phyloP scores from a whole-genome alignment of 2,888 invertebrate species.

The Troides helena region DNA sequence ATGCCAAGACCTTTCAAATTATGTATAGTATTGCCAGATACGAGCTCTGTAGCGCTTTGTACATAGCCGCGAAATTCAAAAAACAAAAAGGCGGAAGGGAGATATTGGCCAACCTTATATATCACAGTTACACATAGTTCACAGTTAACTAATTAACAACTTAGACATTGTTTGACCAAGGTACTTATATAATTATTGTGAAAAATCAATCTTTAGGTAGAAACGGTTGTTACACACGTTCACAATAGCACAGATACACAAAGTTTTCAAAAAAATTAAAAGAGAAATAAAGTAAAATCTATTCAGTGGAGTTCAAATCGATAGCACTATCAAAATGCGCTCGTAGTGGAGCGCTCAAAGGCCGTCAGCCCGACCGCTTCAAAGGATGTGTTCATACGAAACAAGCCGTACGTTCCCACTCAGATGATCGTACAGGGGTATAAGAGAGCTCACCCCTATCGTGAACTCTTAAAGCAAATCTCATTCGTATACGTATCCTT shows the following conservation, averaged over 20 bases:
- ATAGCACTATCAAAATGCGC: constrained; percentile 72
- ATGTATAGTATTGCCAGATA: too few species aligned
- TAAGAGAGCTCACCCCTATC: constrained; percentile 34
- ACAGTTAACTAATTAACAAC: not conserved
- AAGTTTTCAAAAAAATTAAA: constrained; percentile 11
- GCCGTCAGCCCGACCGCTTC: constrained; percentile 53
- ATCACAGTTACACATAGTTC: too few species aligned
- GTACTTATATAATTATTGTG: not conserved
- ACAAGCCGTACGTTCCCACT: constrained; percentile 66
- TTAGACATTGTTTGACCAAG: not conserved
- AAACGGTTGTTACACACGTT: not conserved
- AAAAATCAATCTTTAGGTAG: not conserved
- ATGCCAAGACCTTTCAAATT: too few species aligned
- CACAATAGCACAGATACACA: constrained; percentile 4
- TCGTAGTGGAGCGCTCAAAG: constrained; percentile 59
- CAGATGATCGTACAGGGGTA: constrained; percentile 60
- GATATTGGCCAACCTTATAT: too few species aligned
- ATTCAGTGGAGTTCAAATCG: constrained; percentile 65
- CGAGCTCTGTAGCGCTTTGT: too few species aligned
- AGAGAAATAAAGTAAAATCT: constrained; percentile 57
- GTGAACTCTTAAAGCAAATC: constrained; percentile 43
- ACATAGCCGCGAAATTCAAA: too few species aligned
- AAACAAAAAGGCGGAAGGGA: too few species aligned
- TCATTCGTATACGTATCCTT: constrained; percentile 46
- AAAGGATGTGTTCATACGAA: constrained; percentile 60